Evolutionary conservation across 2,888 invertebrate species (phyloP).

Genomic region (Eristalis arbustorum): DNA sequence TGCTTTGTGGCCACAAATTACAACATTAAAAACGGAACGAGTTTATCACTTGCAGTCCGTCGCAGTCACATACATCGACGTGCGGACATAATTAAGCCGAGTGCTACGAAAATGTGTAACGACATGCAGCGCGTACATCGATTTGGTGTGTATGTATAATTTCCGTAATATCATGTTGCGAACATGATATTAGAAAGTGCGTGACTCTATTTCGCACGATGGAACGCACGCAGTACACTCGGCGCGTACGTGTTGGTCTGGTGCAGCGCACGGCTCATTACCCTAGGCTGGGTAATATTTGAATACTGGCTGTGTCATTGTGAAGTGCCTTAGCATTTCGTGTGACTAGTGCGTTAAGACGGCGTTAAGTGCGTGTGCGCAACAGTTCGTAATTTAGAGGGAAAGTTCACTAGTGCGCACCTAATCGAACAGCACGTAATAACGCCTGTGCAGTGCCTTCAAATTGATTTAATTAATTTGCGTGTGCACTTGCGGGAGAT

Average conservation of each 20-base stretch:
- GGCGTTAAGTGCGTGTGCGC: constrained; percentile 46
- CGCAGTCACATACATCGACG: background rate
- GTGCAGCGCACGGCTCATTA: constrained; percentile 22
- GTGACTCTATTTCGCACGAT: constrained; percentile 67
- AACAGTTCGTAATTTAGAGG: constrained; percentile 41
- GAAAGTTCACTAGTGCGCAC: constrained; percentile 49
- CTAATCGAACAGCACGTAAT: constrained; percentile 65
- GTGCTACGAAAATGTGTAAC: constrained; percentile 6
- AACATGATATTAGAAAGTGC: constrained; percentile 70
- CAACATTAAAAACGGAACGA: constrained; percentile 34
- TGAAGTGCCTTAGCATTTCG: constrained; percentile 28
- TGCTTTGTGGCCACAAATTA: constrained; percentile 32
- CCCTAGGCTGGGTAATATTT: constrained; percentile 26
- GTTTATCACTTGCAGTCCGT: constrained; percentile 42
- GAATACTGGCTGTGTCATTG: background rate
- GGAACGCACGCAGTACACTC: constrained; percentile 17
- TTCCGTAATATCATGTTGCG: constrained; percentile 69
- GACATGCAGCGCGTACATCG: constrained; percentile 50
- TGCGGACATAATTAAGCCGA: constrained; percentile 50
- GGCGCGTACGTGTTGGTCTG: constrained; percentile 3
- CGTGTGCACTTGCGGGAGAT: constrained; percentile 28
- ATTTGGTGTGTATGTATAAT: constrained; percentile 67
- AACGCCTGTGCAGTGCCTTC: constrained; percentile 60
- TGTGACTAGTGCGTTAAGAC: constrained; percentile 43
- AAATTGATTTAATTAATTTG: constrained; percentile 61